Base-by-base conservation (phyloP, 64 coral and sea anemone species). In the Catalaphyllia jardinei region DNA sequence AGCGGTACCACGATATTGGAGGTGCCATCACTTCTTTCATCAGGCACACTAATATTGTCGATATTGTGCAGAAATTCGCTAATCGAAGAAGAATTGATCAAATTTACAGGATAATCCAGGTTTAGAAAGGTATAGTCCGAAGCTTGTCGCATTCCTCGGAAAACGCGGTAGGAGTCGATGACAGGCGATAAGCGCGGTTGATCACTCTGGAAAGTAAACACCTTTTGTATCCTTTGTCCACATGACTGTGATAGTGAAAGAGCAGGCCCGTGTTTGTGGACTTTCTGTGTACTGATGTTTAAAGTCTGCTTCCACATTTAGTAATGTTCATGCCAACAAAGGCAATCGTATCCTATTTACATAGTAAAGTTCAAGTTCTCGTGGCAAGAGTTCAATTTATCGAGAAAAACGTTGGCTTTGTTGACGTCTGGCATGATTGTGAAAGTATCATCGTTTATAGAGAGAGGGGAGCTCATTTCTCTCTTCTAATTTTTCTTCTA, bases 401-500 rank as follows among this genome's bases (percentile, higher is more conserved):
- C 75, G 18, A 77, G 75, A 20, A 77, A 77, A 24, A 24, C 10
- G 18, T 77, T 51, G 24, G 20, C 38, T 51, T 49, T 39, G 20
- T 20, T 22, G 19, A 51, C 14, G 20, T 77, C 39, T 22, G 75
- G 22, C 39, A 77, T 65, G 17, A 35, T 35, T 35, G 69, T 52
- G 8, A 86, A 38, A 22, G 33, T 86, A 17, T 86, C 82, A 71
- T 86, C 82, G 75, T 20, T 77, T 77, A 24, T 52, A 51, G 35
- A 51, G 71, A 24, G 14, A 51, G 24, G 30, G 15, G 62, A 86
- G 31, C n/a, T 86, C 69, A 17, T 71, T 71, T 33, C 62, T 51
- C 62, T 28, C 62, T 86, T 71, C n/a, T 18, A 86, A 62, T 65
- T 50, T 69, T 52, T 86, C 82, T 22, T 86, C 82, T 86, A 86